Percentiles rank a stretch among this genome's conserved stretches.
Conservation (phyloP, 2,888 invertebrate species). For the Seladonia tumulorum region DNA sequence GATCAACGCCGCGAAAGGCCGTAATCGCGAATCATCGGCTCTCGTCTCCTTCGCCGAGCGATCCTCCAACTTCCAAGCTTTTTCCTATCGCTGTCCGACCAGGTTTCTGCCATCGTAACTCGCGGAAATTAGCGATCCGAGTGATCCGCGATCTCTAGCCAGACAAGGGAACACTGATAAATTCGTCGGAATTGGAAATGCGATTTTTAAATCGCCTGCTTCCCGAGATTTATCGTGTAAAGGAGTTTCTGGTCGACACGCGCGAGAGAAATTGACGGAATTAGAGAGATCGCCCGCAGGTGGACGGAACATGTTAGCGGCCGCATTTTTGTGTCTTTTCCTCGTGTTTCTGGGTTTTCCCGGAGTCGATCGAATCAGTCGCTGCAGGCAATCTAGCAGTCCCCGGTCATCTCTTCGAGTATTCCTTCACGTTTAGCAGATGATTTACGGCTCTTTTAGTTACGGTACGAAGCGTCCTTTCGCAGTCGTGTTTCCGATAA, state of each 20-base stretch:
- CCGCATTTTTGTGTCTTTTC: neutral
- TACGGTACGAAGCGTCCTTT: neutral
- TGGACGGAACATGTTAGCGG: neutral
- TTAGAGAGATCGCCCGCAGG: neutral
- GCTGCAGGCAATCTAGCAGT: neutral
- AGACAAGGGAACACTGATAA: neutral
- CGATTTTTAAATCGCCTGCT: neutral
- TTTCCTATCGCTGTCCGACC: neutral
- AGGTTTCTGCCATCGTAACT: neutral
- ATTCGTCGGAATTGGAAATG: neutral
- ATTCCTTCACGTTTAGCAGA: neutral
- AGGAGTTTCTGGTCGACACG: neutral
- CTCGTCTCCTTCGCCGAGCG: constrained; percentile 28
- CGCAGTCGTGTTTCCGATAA: neutral
- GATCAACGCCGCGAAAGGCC: constrained; percentile 53
- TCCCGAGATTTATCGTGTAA: neutral
- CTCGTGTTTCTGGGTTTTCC: neutral
- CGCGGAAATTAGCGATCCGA: constrained; percentile 29
- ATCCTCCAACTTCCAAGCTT: constrained; percentile 8
- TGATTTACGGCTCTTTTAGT: neutral
- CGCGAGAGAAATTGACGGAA: neutral
- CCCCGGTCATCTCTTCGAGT: neutral
- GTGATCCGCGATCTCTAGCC: neutral
- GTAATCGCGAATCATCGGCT: constrained; percentile 52
- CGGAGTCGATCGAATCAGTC: neutral